These are phyloP conservation scores for Thymelicus sylvestris DNA, from an alignment of 2,888 invertebrate species.

Conservation along the genomic window DNA sequence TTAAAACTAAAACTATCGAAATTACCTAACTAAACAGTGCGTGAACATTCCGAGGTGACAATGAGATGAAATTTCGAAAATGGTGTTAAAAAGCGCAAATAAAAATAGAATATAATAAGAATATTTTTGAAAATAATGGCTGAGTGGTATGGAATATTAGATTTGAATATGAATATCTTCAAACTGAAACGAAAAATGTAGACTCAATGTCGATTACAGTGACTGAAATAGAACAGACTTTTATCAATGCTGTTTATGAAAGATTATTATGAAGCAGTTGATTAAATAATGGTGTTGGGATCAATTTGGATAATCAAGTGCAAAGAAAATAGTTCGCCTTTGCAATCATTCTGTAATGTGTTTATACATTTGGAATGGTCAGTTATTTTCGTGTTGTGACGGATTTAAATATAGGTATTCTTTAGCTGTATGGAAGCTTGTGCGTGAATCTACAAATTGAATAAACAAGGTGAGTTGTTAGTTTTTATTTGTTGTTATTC, in stretches of 20 bases:
- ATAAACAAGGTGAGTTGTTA: neutral
- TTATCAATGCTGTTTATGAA: neutral
- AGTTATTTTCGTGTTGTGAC: conserved; percentile 15
- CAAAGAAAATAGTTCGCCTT: too few species aligned
- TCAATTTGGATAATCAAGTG: too few species aligned
- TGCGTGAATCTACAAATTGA: neutral
- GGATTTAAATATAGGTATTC: conserved; percentile 5
- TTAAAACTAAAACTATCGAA: too few species aligned
- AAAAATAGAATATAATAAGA: too few species aligned
- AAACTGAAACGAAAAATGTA: conserved; percentile 3
- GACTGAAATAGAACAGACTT: conserved; percentile 16
- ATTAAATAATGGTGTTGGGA: neutral
- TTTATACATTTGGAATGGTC: conserved; percentile 3
- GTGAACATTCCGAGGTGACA: too few species aligned
- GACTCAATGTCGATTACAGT: neutral
- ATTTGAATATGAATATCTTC: neutral
- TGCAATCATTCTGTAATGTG: neutral
- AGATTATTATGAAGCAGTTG: neutral
- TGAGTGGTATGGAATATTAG: neutral
- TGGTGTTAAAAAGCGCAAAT: neutral
- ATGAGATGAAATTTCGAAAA: neutral
- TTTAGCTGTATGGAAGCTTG: neutral
- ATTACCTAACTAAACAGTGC: too few species aligned
- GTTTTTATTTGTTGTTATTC: neutral
- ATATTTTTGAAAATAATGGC: neutral